Evolutionary conservation across 1,140 invertebrate genomes (phyloP).

Genomic region (Lethrus apterus): DNA sequence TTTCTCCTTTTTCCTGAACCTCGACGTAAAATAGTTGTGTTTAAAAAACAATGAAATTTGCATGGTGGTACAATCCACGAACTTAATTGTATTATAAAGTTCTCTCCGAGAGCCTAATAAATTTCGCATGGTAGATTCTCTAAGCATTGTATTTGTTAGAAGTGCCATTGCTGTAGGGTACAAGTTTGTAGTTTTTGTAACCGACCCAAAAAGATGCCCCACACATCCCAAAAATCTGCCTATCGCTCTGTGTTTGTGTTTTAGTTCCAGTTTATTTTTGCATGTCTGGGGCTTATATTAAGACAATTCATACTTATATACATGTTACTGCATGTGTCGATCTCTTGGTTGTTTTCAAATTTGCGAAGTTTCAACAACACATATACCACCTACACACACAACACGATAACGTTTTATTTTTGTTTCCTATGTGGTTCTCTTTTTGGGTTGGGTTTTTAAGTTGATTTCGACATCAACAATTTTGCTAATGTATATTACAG

Average conservation of each 20-base stretch:
- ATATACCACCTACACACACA: too few relatives aligned
- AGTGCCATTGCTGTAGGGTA: conserved; percentile 34
- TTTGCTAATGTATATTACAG: conserved; percentile 1
- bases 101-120: conserved; percentile 29
- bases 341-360: conserved; percentile 13
- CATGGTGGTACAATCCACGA: conserved; percentile 18
- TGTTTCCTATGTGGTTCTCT: too few relatives aligned
- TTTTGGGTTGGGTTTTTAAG: conserved; percentile 30
- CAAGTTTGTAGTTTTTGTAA: conserved; percentile 35
- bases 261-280: conserved; percentile 12
- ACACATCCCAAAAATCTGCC: background rate
- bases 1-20: too few relatives aligned
- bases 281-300: conserved; percentile 23
- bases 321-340: conserved; percentile 20
- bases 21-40: conserved; percentile 12
- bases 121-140: conserved; percentile 35
- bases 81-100: conserved; percentile 16
- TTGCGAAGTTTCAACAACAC: background rate
- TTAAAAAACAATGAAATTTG: conserved; percentile 16
- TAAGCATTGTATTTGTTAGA: conserved; percentile 32
- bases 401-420: too few relatives aligned
- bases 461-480: too few relatives aligned
- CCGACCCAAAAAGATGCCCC: conserved; percentile 40
- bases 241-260: conserved; percentile 5
- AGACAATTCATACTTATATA: too few relatives aligned